Conservation (phyloP, 92 coral and sea anemone species). For the Meandrina meandrites region DNA sequence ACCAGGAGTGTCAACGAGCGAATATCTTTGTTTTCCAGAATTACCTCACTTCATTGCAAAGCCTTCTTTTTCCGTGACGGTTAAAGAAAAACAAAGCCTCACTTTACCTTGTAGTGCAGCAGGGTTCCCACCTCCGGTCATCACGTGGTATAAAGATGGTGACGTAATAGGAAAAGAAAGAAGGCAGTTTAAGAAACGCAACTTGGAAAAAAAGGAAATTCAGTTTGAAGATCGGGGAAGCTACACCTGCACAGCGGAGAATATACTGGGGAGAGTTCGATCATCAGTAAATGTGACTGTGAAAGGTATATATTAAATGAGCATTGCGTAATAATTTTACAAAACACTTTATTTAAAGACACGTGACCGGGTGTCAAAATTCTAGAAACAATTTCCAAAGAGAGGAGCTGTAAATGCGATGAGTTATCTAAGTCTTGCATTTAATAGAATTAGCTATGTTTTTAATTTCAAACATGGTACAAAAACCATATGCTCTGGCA, state of each 20-base stretch:
- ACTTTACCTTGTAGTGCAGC: background rate
- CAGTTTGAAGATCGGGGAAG: background rate
- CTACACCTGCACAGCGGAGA: background rate
- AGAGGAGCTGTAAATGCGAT: too few species aligned
- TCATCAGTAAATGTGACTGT: background rate
- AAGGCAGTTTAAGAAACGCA: background rate
- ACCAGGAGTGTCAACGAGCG: background rate
- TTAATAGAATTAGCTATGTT: too few species aligned
- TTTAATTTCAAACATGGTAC: too few species aligned
- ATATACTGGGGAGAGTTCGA: background rate
- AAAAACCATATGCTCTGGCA: too few species aligned
- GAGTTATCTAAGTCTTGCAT: too few species aligned
- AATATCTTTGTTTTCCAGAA: background rate
- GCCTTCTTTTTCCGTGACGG: background rate
- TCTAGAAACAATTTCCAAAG: too few species aligned
- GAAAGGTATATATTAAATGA: background rate
- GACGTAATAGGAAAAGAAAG: background rate
- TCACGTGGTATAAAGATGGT: constrained; percentile 1
- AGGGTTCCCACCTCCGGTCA: background rate
- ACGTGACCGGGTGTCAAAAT: too few species aligned
- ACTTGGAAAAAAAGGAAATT: background rate
- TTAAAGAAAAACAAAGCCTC: background rate
- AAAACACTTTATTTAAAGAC: too few species aligned
- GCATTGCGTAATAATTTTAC: too few species aligned
- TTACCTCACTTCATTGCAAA: background rate